Evolutionary conservation across 2,888 invertebrate species (phyloP), one percentile per base, ranked within the genome.

Genomic region (Drosophila peninsularis): DNA sequence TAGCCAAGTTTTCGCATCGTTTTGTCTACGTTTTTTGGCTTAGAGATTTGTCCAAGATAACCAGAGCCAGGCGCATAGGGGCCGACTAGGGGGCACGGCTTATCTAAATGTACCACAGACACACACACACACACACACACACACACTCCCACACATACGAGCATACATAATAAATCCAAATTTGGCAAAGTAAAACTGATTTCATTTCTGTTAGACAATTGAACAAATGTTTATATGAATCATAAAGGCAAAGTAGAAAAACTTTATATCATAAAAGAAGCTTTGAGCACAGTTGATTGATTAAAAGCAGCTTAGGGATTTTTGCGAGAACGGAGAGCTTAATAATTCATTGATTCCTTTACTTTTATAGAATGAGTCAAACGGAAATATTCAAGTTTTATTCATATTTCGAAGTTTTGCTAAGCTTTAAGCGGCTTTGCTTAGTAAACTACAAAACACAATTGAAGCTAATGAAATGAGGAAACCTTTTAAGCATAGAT

Each of bases 1-100:
- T 78, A 69, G 76, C 74, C 78, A 78, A 76, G 60, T 78, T 78
- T 78, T 52, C 52, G 62, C 74, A 68, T 44, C 74, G 74, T 78
- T 75, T 72, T 58, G 69, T 73, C 69, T 73, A 73, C 57, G 63
- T 55, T 53, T 72, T 14, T 47, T 41, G 69, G 41, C 62, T 52
- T 58, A 47, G 11, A 78, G 75, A 75, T 78, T 78, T 61, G 54
- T 44, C 52, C 47, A 17, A 58, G 75, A 72, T 68, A 77, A 34
- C 42, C 34, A 27, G 27, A 39, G n/a, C 5, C 30, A 41, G n/a
- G 24, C 37, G 27, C 27, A 63, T 58, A 57, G 55, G 61, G 62
- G 57, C 19, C 24, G 52, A n/a, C 36, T 37, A 58, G 17, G 32
- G 11, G 44, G 55, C 54, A 27, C 53, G n/a, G 67, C 62, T 78